Evolutionary conservation across 35 echinoderm and acorn worm genomes (phyloP), one percentile per base, ranked within the genome.

Genomic region (Lytechinus pictus): DNA sequence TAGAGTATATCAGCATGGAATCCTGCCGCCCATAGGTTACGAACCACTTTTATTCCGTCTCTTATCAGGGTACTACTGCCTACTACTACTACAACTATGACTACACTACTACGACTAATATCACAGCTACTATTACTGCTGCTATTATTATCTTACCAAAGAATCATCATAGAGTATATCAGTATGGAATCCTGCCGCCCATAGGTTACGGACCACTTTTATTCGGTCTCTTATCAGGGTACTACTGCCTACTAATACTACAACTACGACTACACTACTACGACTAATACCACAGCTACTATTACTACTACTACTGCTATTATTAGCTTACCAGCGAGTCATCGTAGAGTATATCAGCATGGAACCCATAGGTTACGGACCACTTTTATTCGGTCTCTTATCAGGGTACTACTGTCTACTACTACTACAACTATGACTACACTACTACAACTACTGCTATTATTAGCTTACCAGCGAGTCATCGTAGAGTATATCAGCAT

Each of bases 401-500:
- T n/a, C n/a, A n/a, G n/a, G n/a, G n/a, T n/a, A n/a, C n/a, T n/a
- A n/a, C n/a, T n/a, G n/a, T n/a, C n/a, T n/a, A n/a, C n/a, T n/a
- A n/a, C n/a, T n/a, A n/a, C n/a, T n/a, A n/a, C n/a, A n/a, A n/a
- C n/a, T n/a, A n/a, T n/a, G n/a, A n/a, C n/a, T n/a, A n/a, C n/a
- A n/a, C n/a, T n/a, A n/a, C n/a, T n/a, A n/a, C n/a, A n/a, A n/a
- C n/a, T n/a, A n/a, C n/a, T n/a, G n/a, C n/a, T n/a, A n/a, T 57
- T 57, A 57, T 57, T 57, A 2, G 19, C 96, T 96, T 95, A 99
- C 98, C 97, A 97, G 61, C 14, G 95, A 95, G 13, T 95, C 95
- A 92, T 99, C 98, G 94, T 97, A 99, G 6, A 99, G 96, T 71
- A 99, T 95, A 86, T 99, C 98, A 44, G 98, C 98, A 57, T 94